Evolutionary conservation across 1,140 invertebrate genomes (phyloP).

Genomic region (Drosophila seguyi): DNA sequence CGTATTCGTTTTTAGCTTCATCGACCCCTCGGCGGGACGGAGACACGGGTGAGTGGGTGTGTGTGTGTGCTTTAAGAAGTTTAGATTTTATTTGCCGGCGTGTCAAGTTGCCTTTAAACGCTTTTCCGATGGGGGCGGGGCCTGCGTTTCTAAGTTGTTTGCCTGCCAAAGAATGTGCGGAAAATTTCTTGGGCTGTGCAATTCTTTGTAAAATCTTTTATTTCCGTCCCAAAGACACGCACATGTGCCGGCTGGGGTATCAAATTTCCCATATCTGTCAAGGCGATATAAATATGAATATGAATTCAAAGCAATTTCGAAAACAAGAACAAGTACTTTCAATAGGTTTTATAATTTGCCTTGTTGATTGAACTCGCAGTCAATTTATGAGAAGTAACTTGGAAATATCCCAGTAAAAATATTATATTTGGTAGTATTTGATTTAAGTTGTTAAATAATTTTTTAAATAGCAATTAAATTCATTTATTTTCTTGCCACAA

Average conservation of each 20-base stretch:
- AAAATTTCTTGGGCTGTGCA: slow-evolving; percentile 45
- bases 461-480: background rate
- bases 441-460: background rate
- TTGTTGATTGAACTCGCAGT: background rate
- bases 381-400: background rate
- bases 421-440: background rate
- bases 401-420: background rate
- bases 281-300: slow-evolving; percentile 64
- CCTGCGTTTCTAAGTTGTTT: slow-evolving; percentile 58
- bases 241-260: slow-evolving; percentile 46
- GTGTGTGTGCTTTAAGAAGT: slow-evolving; percentile 49
- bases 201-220: slow-evolving; percentile 77
- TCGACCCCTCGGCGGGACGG: slow-evolving; percentile 10
- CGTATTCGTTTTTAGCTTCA: slow-evolving; percentile 61
- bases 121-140: background rate
- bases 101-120: slow-evolving; percentile 79
- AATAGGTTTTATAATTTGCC: background rate
- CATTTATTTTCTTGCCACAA: background rate
- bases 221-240: slow-evolving; percentile 55
- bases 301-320: slow-evolving; percentile 50
- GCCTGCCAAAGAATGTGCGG: slow-evolving; percentile 39
- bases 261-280: slow-evolving; percentile 44
- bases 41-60: slow-evolving; percentile 7
- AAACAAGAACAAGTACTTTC: background rate
- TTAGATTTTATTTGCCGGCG: slow-evolving; percentile 70